Base-by-base conservation (phyloP, 2,797 vertebrate genomes). In the Astyanax mexicanus region DNA sequence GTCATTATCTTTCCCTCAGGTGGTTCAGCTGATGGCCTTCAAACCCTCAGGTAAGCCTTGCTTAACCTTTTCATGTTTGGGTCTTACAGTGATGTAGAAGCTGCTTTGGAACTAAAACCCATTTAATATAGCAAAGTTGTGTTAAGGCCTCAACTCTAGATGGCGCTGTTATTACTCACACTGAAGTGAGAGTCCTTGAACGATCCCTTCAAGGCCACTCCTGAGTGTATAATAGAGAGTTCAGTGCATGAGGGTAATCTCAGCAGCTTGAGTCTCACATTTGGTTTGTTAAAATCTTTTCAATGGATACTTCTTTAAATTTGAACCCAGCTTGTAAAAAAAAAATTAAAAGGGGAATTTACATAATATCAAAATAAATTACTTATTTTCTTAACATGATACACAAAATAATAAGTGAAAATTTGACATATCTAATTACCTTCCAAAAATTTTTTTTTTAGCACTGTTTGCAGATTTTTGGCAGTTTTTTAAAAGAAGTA, bases 1-100 rank as follows among this genome's bases (percentile, higher is more conserved):
- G 0, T 77, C 27, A 82, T 7, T 79, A 65, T 72, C 21, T 47
- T 7, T 4, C 27, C 58, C 61, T 69, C 69, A 94, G 93, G 90
- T 88, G 64, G 92, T 94, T 13, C 92, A 93, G 85, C 88, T 94
- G 72, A 94, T 90, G 13, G 90, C 88, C 52, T 94, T 92, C 87
- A 94, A 93, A 75, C 91, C 91, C 21, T 91, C 93, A 93, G 92
- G 93, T 94, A 92, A 44, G 23, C 19, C 13, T 58, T 62, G 10
- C 19, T 40, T 4, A 38, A 0, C 11, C 9, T 25, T 21, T 49
- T 17, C 6, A 7, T 0, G 8, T 49, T n/a, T 4, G 49, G 42
- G 13, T 15, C 13, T 5, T 42, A 5, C 29, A 45, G 42, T 45
- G 45, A 17, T 45, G 3, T 13, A 6, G n/a, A 17, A 49, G 25